A percentile compares a stretch with the other conserved stretches of the same genome.
Conservation (phyloP, 2,797 vertebrate species). For the Sebastes minor region DNA sequence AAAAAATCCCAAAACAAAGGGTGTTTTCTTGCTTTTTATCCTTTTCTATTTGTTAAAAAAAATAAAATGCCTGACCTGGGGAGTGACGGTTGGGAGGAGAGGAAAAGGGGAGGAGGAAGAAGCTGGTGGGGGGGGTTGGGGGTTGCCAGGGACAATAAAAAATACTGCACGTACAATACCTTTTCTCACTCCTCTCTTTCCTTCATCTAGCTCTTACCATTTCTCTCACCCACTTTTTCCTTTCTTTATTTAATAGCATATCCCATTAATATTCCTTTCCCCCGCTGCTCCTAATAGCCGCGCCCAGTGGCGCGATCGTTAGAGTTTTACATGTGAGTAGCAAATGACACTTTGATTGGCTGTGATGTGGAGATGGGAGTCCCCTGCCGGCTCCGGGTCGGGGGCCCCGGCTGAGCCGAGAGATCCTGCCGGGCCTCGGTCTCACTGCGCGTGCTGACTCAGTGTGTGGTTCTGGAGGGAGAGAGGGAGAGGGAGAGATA, state of each 20-base stretch:
- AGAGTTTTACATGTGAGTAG: slow-evolving; percentile 99
- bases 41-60: slow-evolving; percentile 76
- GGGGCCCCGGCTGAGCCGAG: slow-evolving; percentile 95
- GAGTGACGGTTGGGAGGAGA: slow-evolving; percentile 29
- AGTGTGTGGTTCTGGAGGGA: slow-evolving; percentile 99
- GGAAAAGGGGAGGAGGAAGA: slow-evolving; percentile 16
- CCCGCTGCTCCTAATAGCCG: slow-evolving; percentile 99
- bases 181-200: slow-evolving; percentile 77
- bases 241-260: slow-evolving; percentile 94
- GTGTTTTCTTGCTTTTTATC: slow-evolving; percentile 76
- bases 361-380: slow-evolving; percentile 99
- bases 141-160: slow-evolving; percentile 92
- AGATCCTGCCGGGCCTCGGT: slow-evolving; percentile 93
- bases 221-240: slow-evolving; percentile 68
- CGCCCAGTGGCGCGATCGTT: slow-evolving; percentile 99
- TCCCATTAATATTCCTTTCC: slow-evolving; percentile 99
- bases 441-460: slow-evolving; percentile 99
- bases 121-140: slow-evolving; percentile 16
- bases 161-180: slow-evolving; percentile 99
- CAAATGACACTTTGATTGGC: slow-evolving; percentile 99
- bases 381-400: slow-evolving; percentile 94
- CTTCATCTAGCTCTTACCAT: slow-evolving; percentile 67
- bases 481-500: slow-evolving; percentile 84
- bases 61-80: slow-evolving; percentile 87
- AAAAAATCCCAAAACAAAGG: slow-evolving; percentile 84